A percentile compares a stretch with the other conserved stretches of the same genome.
Evolutionary conservation across 2,888 invertebrate species (phyloP).

Genomic region (Zele albiditarsus): DNA sequence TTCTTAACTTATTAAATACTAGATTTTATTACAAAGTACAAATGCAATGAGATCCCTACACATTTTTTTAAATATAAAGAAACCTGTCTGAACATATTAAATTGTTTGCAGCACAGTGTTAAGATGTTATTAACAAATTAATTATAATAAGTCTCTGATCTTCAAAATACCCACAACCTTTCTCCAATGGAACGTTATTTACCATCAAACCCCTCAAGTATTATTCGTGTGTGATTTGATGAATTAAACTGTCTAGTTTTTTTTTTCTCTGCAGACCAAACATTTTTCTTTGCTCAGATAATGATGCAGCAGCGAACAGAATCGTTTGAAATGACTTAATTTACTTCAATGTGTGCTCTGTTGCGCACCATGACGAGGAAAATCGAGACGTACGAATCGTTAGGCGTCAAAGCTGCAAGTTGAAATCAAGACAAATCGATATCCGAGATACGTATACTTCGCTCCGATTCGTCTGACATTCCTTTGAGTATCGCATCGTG

Average conservation of each 20-base stretch:
- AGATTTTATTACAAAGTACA: too few relatives aligned
- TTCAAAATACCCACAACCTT: too few relatives aligned
- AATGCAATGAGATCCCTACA: too few relatives aligned
- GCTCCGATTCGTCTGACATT: slow-evolving; percentile 27
- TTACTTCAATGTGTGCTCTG: slow-evolving; percentile 16
- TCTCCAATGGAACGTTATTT: too few relatives aligned
- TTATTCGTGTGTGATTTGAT: too few relatives aligned
- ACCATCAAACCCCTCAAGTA: too few relatives aligned
- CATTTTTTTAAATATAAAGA: too few relatives aligned
- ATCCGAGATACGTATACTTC: slow-evolving; percentile 2
- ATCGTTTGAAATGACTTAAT: slow-evolving; percentile 22
- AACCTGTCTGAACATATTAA: too few relatives aligned
- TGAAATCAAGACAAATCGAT: slow-evolving; percentile 41
- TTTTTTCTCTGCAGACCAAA: not conserved
- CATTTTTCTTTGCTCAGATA: not conserved
- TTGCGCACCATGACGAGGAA: not conserved
- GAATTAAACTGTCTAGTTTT: not conserved
- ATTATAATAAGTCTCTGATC: too few relatives aligned
- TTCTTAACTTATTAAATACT: too few relatives aligned
- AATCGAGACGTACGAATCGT: slow-evolving; percentile 16
- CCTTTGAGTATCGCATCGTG: slow-evolving; percentile 41
- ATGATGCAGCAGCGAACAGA: not conserved
- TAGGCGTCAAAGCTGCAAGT: slow-evolving; percentile 37
- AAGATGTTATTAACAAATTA: too few relatives aligned
- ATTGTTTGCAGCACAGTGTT: too few relatives aligned